phyloP scores from a whole-genome alignment of 1,140 invertebrate species.

The Theocolax elegans region DNA sequence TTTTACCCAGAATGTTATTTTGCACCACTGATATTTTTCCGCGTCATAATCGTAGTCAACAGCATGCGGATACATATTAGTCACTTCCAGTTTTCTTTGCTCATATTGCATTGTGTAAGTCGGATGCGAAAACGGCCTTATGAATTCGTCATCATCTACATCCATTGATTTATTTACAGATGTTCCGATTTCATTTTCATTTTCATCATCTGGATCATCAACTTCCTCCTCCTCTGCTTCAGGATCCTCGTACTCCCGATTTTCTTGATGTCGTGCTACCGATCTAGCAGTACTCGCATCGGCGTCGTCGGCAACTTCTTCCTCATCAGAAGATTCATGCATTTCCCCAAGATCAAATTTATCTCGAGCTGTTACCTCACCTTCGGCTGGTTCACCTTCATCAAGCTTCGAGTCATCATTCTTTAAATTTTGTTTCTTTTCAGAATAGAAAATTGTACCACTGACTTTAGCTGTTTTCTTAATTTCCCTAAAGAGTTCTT shows the following conservation, averaged over 20 bases:
- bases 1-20: constrained; percentile 74
- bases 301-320: constrained; percentile 69
- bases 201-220: constrained; percentile 60
- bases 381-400: constrained; percentile 53
- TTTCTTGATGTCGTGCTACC: constrained; percentile 71
- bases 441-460: constrained; percentile 56
- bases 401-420: constrained; percentile 65
- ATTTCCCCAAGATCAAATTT: constrained; percentile 64
- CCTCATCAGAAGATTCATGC: constrained; percentile 74
- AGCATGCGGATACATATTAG: constrained; percentile 65
- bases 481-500: constrained; percentile 71
- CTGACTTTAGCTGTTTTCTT: constrained; percentile 64
- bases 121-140: neutral
- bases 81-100: constrained; percentile 56
- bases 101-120: constrained; percentile 60
- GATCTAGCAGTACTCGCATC: constrained; percentile 72
- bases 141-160: constrained; percentile 63
- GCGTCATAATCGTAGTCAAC: constrained; percentile 82
- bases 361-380: constrained; percentile 32
- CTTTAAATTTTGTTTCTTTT: constrained; percentile 57
- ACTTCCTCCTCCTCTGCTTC: constrained; percentile 76
- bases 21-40: constrained; percentile 78
- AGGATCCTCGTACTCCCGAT: constrained; percentile 83
- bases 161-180: constrained; percentile 33
- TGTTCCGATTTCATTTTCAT: constrained; percentile 68